Percentiles rank a stretch among this genome's conserved stretches.
Evolutionary conservation across 2,797 vertebrate genomes (phyloP).

Genomic region (Hylomyscus alleni): DNA sequence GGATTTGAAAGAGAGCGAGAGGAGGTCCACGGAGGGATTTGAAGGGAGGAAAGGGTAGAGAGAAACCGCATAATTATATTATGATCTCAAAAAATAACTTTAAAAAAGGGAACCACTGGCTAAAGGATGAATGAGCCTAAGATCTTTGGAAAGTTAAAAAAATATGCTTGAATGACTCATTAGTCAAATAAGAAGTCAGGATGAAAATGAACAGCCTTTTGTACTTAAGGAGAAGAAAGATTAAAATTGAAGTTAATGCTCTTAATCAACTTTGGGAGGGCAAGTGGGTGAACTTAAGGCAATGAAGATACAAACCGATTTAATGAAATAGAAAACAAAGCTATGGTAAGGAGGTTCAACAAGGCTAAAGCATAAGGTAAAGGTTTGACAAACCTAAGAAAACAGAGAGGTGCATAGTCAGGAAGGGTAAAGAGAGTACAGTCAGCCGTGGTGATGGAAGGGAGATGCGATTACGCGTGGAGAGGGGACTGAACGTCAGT

Average conservation of each 20-base stretch:
- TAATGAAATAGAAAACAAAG: background rate
- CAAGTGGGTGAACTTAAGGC: background rate
- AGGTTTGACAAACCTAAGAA: background rate
- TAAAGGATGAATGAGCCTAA: background rate
- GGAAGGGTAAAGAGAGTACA: background rate
- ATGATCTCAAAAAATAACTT: background rate
- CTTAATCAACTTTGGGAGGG: background rate
- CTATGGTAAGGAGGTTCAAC: background rate
- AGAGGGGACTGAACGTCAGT: background rate
- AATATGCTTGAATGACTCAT: background rate
- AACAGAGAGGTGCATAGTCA: background rate
- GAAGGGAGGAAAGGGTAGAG: background rate
- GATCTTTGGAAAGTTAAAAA: background rate
- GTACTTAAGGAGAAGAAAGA: background rate
- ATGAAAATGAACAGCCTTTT: background rate
- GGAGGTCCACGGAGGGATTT: background rate
- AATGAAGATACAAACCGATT: background rate
- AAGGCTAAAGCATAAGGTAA: background rate
- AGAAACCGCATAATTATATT: background rate
- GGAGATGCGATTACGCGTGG: background rate
- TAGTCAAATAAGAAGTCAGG: background rate
- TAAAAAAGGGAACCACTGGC: background rate
- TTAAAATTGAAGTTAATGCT: background rate
- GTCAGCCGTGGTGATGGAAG: background rate
- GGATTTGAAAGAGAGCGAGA: background rate